A percentile compares a stretch with the other conserved stretches of the same genome.
Evolutionary conservation across 2,797 vertebrate genomes (phyloP).

Genomic region (Cryptoblepharus egeriae): DNA sequence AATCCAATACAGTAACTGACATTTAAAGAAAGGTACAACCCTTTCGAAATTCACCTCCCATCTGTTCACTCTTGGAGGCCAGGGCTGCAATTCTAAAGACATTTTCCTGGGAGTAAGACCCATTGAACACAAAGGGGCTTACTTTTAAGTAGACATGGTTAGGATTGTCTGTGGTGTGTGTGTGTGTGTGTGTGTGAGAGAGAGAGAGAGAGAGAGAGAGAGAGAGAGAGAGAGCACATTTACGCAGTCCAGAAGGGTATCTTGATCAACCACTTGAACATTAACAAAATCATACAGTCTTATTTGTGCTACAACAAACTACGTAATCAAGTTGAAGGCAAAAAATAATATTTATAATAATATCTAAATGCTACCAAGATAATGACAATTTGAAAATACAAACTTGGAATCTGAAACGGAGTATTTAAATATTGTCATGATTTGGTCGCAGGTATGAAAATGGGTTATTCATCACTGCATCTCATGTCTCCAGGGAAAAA

Average conservation of each 20-base stretch:
- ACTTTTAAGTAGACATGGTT: too few relatives aligned
- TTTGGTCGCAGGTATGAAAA: not conserved
- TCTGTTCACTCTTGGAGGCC: constrained; percentile 16
- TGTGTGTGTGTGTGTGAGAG: too few relatives aligned
- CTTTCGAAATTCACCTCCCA: constrained; percentile 44
- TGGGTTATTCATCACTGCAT: not conserved
- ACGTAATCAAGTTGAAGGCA: not conserved
- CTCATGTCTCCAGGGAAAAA: not conserved
- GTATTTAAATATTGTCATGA: not conserved
- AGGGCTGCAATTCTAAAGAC: constrained; percentile 16
- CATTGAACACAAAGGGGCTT: too few relatives aligned
- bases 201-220: too few relatives aligned
- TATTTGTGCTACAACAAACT: not conserved
- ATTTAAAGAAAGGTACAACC: constrained; percentile 46
- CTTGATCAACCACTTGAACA: constrained; percentile 43
- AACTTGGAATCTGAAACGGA: not conserved
- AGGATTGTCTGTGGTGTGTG: too few relatives aligned
- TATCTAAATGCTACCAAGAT: not conserved
- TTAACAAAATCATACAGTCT: constrained; percentile 16
- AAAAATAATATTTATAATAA: not conserved
- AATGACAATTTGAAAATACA: not conserved
- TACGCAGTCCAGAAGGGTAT: constrained; percentile 26
- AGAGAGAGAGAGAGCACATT: too few relatives aligned
- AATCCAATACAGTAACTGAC: constrained; percentile 38
- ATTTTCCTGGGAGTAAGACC: too few relatives aligned